Percentiles rank a stretch among this genome's conserved stretches.
These are phyloP conservation scores for Caradrina clavipalpis DNA, from an alignment of 2,888 invertebrate species.

Conservation along the genomic window DNA sequence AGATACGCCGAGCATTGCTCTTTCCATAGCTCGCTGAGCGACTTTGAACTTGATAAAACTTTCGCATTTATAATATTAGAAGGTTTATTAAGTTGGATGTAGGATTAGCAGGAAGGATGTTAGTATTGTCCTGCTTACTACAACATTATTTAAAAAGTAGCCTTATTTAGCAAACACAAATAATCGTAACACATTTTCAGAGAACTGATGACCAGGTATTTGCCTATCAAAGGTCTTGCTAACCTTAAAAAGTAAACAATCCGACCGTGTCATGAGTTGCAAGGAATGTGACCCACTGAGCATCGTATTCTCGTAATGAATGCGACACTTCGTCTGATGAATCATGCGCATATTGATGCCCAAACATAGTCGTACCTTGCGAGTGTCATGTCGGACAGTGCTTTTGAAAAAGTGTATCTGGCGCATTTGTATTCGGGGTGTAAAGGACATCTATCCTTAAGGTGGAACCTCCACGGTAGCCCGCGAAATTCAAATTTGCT, in stretches of 20 bases:
- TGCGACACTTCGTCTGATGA: conserved; percentile 35
- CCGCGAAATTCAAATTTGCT: too few species aligned
- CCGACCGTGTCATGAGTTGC: conserved; percentile 18
- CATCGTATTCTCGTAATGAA: conserved; percentile 25
- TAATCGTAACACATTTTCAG: conserved; percentile 3
- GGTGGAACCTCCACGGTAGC: too few species aligned
- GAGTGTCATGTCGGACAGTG: neutral
- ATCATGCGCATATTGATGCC: conserved; percentile 46
- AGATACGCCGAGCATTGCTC: too few species aligned
- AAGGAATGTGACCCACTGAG: conserved; percentile 32
- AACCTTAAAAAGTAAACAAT: conserved; percentile 22
- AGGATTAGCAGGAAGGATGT: too few species aligned
- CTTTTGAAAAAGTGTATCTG: neutral
- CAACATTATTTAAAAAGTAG: conserved; percentile 16
- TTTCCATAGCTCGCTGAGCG: too few species aligned
- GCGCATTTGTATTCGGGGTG: too few species aligned
- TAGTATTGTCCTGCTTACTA: too few species aligned
- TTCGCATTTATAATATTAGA: too few species aligned
- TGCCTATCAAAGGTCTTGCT: neutral
- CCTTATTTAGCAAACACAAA: neutral
- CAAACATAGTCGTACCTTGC: conserved; percentile 32
- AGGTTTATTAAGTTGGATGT: too few species aligned
- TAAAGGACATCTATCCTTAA: too few species aligned
- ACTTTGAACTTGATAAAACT: too few species aligned
- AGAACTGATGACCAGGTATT: conserved; percentile 12